A percentile compares a stretch with the other conserved stretches of the same genome.
phyloP scores from a whole-genome alignment of 2,113 vertebrate species.

The Cyanocitta stelleri region DNA sequence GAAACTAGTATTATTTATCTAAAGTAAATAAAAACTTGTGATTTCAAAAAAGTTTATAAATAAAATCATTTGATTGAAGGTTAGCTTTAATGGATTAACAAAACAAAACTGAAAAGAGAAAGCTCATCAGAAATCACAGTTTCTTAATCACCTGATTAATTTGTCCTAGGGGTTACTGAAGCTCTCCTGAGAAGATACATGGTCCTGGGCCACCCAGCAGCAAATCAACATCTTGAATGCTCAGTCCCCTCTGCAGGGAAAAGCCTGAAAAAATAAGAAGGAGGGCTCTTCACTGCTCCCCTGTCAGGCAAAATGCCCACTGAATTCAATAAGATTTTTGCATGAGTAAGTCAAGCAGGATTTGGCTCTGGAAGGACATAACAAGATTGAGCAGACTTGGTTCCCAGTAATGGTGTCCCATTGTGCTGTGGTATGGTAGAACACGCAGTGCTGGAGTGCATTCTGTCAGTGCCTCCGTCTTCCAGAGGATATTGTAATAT shows the following conservation, averaged over 20 bases:
- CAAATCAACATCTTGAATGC: background rate
- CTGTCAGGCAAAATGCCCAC: constrained; percentile 49
- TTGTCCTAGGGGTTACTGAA: background rate
- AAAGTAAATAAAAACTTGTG: background rate
- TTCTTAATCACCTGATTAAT: background rate
- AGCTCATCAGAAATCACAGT: background rate
- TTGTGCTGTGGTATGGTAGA: constrained; percentile 46
- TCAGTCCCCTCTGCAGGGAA: background rate
- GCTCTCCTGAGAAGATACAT: background rate
- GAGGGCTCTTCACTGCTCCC: background rate
- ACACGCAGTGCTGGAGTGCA: constrained; percentile 39
- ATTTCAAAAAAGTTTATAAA: background rate
- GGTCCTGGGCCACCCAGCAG: background rate
- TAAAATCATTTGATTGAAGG: background rate
- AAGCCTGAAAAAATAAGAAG: background rate
- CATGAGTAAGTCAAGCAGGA: constrained; percentile 48
- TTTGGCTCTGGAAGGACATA: constrained; percentile 55
- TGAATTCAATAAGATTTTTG: constrained; percentile 52
- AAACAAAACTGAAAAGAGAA: background rate
- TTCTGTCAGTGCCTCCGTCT: constrained; percentile 31
- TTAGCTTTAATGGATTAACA: background rate
- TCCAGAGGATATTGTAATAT: constrained; percentile 50
- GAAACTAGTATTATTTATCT: background rate
- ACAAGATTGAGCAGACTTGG: constrained; percentile 51
- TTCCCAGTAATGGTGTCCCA: constrained; percentile 6